Conservation (phyloP, 2,888 invertebrate species). For the Eristalinus sepulchralis region DNA sequence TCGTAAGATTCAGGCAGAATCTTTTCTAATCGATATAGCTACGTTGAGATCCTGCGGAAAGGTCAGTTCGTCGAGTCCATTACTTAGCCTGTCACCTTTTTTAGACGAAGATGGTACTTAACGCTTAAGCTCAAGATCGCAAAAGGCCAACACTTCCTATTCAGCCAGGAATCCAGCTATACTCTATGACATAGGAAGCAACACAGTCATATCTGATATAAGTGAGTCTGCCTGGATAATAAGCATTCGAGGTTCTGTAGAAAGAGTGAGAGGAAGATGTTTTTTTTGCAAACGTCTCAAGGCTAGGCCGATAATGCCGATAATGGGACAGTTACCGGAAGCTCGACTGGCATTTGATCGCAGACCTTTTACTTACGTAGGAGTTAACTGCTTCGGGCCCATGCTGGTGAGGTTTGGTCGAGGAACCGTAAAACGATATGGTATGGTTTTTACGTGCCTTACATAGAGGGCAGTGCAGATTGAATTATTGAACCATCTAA, state of each 20-base stretch:
- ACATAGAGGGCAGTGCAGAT: not conserved
- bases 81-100: constrained; percentile 11
- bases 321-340: constrained; percentile 1
- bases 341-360: not conserved
- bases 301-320: not conserved
- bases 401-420: not conserved
- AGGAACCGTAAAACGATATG: not conserved
- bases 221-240: constrained; percentile 1
- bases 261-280: not conserved
- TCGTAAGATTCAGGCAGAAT: not conserved
- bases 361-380: not conserved
- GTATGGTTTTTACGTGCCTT: not conserved
- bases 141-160: not conserved
- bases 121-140: not conserved
- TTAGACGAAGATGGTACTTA: not conserved
- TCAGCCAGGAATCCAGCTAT: constrained; percentile 1
- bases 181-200: not conserved
- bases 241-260: not conserved
- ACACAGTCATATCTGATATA: not conserved
- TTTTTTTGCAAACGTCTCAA: not conserved
- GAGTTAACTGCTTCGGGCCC: not conserved
- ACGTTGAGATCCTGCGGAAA: not conserved
- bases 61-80: not conserved
- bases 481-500: not conserved
- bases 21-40: not conserved